Conservation (phyloP, 2,888 invertebrate species). For the Ceramica pisi region DNA sequence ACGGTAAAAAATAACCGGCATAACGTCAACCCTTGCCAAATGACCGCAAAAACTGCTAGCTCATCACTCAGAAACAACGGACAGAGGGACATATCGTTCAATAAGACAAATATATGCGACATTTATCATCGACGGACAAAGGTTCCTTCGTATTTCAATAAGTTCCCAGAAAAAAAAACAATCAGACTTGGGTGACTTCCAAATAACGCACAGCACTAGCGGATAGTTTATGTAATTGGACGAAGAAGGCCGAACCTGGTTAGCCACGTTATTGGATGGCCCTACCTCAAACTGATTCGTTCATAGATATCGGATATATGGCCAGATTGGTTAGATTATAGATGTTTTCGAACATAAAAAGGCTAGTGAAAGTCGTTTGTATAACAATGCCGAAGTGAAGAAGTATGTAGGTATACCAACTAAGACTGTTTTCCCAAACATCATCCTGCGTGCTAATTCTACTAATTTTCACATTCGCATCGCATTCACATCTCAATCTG, state of each 20-base stretch:
- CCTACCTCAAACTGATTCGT: conserved; percentile 50
- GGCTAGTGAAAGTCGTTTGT: conserved; percentile 18
- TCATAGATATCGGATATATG: conserved; percentile 46
- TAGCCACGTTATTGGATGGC: conserved; percentile 51
- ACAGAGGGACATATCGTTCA: conserved; percentile 57
- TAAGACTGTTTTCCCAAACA: background rate
- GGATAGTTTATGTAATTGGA: conserved; percentile 64
- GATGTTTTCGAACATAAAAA: conserved; percentile 27
- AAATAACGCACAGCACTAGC: conserved; percentile 65
- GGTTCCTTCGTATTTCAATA: conserved; percentile 72
- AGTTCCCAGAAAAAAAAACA: conserved; percentile 73
- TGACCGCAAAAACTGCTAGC: conserved; percentile 41
- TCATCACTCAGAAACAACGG: conserved; percentile 48
- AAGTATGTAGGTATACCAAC: background rate
- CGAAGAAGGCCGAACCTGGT: conserved; percentile 56
- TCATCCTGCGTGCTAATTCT: too few relatives aligned
- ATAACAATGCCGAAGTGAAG: background rate
- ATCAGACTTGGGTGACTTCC: conserved; percentile 75
- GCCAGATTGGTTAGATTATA: conserved; percentile 35
- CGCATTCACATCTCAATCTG: too few relatives aligned
- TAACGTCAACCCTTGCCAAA: conserved; percentile 1
- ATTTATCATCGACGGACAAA: conserved; percentile 66
- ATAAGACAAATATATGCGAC: conserved; percentile 70
- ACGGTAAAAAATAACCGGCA: conserved; percentile 20
- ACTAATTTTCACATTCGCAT: too few relatives aligned